These are phyloP conservation scores for Polypterus bichir DNA, from an alignment of 2,113 vertebrate species.

Conservation along the genomic window DNA sequence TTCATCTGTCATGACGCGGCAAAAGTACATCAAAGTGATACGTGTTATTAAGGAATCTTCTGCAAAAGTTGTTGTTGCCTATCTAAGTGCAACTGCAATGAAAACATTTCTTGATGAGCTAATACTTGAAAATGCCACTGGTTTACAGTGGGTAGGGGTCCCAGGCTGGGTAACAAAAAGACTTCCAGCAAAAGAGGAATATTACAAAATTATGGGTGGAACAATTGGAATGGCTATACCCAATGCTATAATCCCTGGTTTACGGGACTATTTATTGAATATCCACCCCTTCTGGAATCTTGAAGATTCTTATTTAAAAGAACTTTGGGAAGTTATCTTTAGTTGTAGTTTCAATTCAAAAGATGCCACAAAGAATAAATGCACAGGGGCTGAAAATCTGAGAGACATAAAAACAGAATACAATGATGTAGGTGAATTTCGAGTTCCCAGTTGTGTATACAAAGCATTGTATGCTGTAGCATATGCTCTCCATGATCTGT, in stretches of 20 bases:
- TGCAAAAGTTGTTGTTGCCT: constrained; percentile 11
- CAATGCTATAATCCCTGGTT: constrained; percentile 4
- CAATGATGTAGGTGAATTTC: constrained; percentile 1
- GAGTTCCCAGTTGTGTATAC: neutral
- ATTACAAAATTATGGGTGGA: constrained; percentile 5
- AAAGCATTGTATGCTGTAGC: constrained; percentile 13
- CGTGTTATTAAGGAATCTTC: constrained; percentile 1
- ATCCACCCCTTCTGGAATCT: constrained; percentile 1
- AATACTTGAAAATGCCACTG: constrained; percentile 10
- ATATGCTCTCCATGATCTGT: constrained; percentile 4
- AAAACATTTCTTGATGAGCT: constrained; percentile 8
- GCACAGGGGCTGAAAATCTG: constrained; percentile 7
- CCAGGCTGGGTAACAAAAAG: constrained; percentile 10
- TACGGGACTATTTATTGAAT: constrained; percentile 4
- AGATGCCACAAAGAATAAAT: neutral
- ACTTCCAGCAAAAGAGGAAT: neutral
- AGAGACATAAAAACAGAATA: constrained; percentile 3
- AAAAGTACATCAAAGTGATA: constrained; percentile 8
- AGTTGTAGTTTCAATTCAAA: constrained; percentile 1
- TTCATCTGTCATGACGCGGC: neutral
- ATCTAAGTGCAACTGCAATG: constrained; percentile 2
- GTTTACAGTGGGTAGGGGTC: constrained; percentile 14
- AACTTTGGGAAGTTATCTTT: constrained; percentile 9
- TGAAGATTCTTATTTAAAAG: neutral
- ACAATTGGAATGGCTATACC: constrained; percentile 11